Conservation (phyloP, 64 coral and sea anemone genomes). For the Montipora efflorescens region DNA sequence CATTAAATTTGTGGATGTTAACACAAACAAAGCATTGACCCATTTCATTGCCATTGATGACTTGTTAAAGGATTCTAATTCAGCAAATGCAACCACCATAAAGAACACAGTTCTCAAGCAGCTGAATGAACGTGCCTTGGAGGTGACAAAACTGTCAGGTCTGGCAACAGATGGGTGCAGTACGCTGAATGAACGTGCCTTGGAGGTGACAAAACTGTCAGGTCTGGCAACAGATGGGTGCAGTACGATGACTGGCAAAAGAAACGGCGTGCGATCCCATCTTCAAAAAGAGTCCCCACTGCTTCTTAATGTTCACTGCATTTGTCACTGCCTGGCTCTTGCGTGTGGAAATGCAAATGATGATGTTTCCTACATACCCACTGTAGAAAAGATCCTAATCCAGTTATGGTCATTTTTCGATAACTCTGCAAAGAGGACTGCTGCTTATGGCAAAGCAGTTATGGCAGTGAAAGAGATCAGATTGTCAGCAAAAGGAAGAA, state of each 20-base stretch:
- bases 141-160: background rate
- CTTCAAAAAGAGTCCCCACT: background rate
- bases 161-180: background rate
- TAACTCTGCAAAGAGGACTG: slow-evolving; percentile 39
- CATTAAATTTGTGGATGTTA: too few relatives aligned
- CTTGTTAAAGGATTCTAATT: background rate
- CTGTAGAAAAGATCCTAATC: background rate
- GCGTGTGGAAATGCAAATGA: slow-evolving; percentile 4
- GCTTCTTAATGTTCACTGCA: slow-evolving; percentile 19
- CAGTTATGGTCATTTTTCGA: slow-evolving; percentile 62
- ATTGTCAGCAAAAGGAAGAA: too few relatives aligned
- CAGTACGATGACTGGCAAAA: slow-evolving; percentile 27
- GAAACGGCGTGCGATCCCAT: background rate
- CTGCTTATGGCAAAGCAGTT: background rate
- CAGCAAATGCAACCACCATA: background rate
- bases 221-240: background rate
- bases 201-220: background rate
- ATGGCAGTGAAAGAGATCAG: too few relatives aligned
- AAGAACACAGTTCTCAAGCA: background rate
- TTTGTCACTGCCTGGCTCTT: slow-evolving; percentile 27
- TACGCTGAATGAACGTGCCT: background rate
- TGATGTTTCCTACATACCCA: background rate
- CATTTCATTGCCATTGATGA: slow-evolving; percentile 30
- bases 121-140: background rate
- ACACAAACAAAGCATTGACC: background rate